Evolutionary conservation across 2,113 vertebrate species (phyloP), one percentile per base, ranked within the genome.

Genomic region (Phrynocephalus versicolor): DNA sequence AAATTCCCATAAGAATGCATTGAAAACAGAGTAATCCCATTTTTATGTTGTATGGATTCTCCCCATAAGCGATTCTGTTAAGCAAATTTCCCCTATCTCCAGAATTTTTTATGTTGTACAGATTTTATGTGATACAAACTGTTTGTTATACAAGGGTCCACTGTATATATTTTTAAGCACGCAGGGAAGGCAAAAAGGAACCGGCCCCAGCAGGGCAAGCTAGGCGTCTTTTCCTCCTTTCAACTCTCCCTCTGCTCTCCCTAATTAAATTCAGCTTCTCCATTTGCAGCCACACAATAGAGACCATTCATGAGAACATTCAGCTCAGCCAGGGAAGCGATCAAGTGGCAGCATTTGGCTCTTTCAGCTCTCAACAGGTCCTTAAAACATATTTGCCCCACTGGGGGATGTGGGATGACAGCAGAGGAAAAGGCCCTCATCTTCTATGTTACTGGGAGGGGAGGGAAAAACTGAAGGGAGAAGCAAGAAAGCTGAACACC

Each of bases 191-290:
- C 30, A 21, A 51, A 57, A 71, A 30, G 16, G 7, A 74, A 65
- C 23, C 39, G 45, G 23, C 60, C 19, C 0, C 1, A 27, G 27
- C 6, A 79, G 23, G 3, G 14, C 72, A 58, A 14, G 55, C 37
- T 51, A 80, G 62, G 3, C 70, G 3, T 35, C 2, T 1, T 55
- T 84, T n/a, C 87, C 76, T 72, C 60, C 73, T 87, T 77, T 72
- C 86, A 37, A 65, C 87, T 76, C 70, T 27, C 73, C n/a, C 4
- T 57, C 55, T 81, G 85, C 76, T 81, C 88, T 33, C 33, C 0
- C 88, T 95, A 95, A 96, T 94, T 95, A 93, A 93, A 95, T 92
- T 89, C 95, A 94, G 95, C 94, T 92, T 89, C 18, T 23, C 87
- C 79, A 27, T 72, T 2, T 6, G 82, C 72, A 60, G 71, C 0